Base-by-base conservation (phyloP, 1,140 invertebrate species). In the Neodiprion lecontei region DNA sequence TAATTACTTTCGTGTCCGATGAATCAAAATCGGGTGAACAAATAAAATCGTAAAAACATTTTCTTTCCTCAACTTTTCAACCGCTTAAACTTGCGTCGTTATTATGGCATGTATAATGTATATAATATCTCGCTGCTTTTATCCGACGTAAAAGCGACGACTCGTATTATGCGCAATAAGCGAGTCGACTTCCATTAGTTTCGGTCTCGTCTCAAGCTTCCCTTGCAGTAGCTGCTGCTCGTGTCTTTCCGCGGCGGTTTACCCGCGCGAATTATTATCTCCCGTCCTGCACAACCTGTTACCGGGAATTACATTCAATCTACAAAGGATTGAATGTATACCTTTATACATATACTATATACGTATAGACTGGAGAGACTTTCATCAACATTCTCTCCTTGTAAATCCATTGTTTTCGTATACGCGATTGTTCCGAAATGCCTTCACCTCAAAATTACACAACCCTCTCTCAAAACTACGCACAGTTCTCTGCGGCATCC, bases 161-260 rank as follows among this genome's bases (percentile, higher is more conserved):
- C 11, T 61, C 5, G n/a, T 14, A 61, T 12, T 61, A 14, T 61
- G 28, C 28, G 28, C 28, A 40, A 61, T 61, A 61, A 17, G 11
- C 53, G 53, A 61, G 53, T 61, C 53, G 53, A 61, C 53, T 61
- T 61, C 53, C 53, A 61, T 61, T 61, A 61, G 53, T 61, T 61
- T 61, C 53, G 53, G 11, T 61, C 11, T 17, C 9, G 53, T 61
- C 53, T 61, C 53, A 61, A 61, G 53, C 53, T 61, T 61, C 53
- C n/a, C 28, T 61, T 1, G 4, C 53, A 5, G 7, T 17, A 61
- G 53, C 53, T 61, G 53, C 28, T 40, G 28, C 5, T 40, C 28
- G 28, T 40, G 28, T 40, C 28, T 40, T 40, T 40, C 28, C 28
- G 5, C 2, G 28, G 53, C 9, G n/a, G 11, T 61, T 61, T 61